Evolutionary conservation across 2,113 vertebrate genomes (phyloP).

Genomic region (Rhea americana): DNA sequence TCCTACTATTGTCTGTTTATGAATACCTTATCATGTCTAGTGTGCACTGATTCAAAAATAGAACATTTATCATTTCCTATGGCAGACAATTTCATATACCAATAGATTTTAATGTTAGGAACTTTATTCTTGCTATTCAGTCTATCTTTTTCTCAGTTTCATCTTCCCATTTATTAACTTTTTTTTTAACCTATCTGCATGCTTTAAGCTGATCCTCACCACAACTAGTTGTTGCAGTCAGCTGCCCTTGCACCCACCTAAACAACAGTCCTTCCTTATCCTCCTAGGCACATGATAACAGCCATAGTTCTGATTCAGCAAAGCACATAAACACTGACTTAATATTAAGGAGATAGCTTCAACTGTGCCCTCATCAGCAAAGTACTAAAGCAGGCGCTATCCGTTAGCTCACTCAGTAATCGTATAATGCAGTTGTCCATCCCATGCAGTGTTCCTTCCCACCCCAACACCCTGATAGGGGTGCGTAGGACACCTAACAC

Average conservation of each 20-base stretch:
- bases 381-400: background rate
- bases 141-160: background rate
- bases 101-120: background rate
- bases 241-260: background rate
- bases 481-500: background rate
- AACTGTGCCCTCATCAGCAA: background rate
- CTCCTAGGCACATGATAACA: background rate
- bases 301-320: background rate
- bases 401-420: background rate
- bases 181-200: background rate
- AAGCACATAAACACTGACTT: background rate
- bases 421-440: rapidly evolving
- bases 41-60: background rate
- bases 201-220: background rate
- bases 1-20: background rate
- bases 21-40: background rate
- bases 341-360: background rate
- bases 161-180: background rate
- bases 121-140: background rate
- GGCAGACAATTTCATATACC: background rate
- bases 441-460: background rate
- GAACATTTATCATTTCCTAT: constrained; percentile 25
- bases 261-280: background rate
- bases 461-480: background rate
- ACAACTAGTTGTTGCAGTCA: background rate